A percentile compares a stretch with the other conserved stretches of the same genome.
Conservation (phyloP, 2,888 invertebrate species). For the Phyto melanocephala region DNA sequence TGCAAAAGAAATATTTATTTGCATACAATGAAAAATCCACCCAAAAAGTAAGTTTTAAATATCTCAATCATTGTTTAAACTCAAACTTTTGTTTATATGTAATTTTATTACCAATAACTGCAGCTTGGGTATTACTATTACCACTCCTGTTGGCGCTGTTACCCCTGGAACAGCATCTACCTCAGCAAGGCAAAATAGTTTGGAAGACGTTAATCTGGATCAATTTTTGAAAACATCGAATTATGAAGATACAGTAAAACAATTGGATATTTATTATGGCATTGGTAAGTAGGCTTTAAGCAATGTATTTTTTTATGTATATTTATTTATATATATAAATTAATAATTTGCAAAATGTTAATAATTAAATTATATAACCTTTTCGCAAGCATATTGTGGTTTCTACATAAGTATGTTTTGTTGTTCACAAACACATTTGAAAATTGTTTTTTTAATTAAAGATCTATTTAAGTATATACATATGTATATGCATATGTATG, state of each 20-base stretch:
- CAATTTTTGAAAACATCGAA: slow-evolving; percentile 90
- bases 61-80: too few relatives aligned
- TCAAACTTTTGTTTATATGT: not conserved
- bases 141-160: slow-evolving; percentile 62
- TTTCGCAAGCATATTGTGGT: not conserved
- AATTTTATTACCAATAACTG: not conserved
- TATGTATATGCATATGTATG: not conserved
- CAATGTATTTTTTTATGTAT: too few relatives aligned
- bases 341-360: not conserved
- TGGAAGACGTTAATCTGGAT: slow-evolving; percentile 88
- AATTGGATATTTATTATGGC: slow-evolving; percentile 95
- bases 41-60: slow-evolving; percentile 70
- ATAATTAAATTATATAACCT: slow-evolving; percentile 54
- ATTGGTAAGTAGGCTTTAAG: slow-evolving; percentile 83
- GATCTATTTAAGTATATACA: slow-evolving; percentile 32
- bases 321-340: too few relatives aligned
- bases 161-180: slow-evolving; percentile 69
- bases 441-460: not conserved
- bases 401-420: not conserved
- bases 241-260: slow-evolving; percentile 93
- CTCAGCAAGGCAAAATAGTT: slow-evolving; percentile 81
- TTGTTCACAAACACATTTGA: not conserved
- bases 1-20: slow-evolving; percentile 59
- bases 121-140: slow-evolving; percentile 70
- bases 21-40: slow-evolving; percentile 72